These are phyloP conservation scores for Tillus elongatus DNA, from an alignment of 2,888 invertebrate genomes.

Conservation along the genomic window DNA sequence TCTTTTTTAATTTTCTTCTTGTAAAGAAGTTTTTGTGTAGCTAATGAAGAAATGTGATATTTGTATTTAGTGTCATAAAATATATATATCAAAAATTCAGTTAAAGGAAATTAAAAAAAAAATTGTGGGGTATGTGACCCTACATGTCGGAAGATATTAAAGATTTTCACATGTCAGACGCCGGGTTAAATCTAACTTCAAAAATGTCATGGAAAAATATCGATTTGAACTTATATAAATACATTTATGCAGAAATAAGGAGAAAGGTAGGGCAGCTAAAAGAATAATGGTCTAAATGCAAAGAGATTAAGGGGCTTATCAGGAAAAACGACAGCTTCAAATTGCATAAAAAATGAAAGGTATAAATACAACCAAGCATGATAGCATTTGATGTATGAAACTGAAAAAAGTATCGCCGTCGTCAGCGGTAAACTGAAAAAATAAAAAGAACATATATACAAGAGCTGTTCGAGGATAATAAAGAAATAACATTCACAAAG, in stretches of 20 bases:
- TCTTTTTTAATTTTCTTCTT: too few relatives aligned
- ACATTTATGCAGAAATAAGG: background rate
- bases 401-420: background rate
- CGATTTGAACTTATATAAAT: background rate
- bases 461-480: background rate
- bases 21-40: too few relatives aligned
- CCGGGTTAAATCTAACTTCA: too few relatives aligned
- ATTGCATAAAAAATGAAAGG: background rate
- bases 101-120: too few relatives aligned
- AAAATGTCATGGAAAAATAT: too few relatives aligned
- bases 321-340: constrained; percentile 1
- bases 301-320: constrained; percentile 1
- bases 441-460: constrained; percentile 1
- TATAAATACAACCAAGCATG: background rate
- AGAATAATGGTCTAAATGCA: background rate
- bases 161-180: too few relatives aligned
- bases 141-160: too few relatives aligned
- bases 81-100: too few relatives aligned
- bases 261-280: background rate
- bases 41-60: too few relatives aligned
- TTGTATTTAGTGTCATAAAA: too few relatives aligned
- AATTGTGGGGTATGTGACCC: too few relatives aligned
- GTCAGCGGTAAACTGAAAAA: background rate
- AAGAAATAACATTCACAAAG: background rate
- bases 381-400: background rate